phyloP scores from a whole-genome alignment of 2,113 vertebrate genomes.

The Calyptommatus sinebrachiatus region DNA sequence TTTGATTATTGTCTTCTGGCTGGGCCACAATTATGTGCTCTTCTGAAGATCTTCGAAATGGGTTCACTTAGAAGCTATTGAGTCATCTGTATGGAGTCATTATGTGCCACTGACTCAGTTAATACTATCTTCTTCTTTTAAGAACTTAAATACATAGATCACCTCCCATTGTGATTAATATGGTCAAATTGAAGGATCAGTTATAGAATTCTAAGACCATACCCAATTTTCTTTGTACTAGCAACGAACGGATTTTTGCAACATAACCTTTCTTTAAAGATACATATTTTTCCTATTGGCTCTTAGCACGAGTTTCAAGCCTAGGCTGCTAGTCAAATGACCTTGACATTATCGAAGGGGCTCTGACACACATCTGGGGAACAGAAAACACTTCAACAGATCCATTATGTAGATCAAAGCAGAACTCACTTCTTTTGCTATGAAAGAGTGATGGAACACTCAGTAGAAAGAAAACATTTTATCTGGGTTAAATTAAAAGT shows the following conservation, averaged over 20 bases:
- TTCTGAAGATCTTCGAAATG: not conserved
- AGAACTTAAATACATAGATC: not conserved
- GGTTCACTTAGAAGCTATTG: not conserved
- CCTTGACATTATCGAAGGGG: constrained; percentile 5
- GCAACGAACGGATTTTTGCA: not conserved
- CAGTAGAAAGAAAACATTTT: constrained; percentile 16
- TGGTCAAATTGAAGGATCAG: not conserved
- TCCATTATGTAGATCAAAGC: constrained; percentile 18
- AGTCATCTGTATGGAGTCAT: not conserved
- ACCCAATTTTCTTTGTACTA: not conserved
- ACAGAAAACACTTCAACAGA: not conserved
- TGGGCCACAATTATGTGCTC: no score
- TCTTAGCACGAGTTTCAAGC: not conserved
- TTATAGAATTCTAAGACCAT: not conserved
- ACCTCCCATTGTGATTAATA: not conserved
- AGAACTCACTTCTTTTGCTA: constrained; percentile 3
- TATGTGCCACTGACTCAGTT: not conserved
- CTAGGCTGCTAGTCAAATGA: constrained; percentile 10
- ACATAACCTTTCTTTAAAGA: not conserved
- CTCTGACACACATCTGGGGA: constrained; percentile 8
- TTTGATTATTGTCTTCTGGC: no score
- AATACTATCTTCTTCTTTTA: not conserved
- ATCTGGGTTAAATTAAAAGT: constrained; percentile 21
- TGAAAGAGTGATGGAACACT: constrained; percentile 18
- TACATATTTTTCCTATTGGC: not conserved